A percentile compares a stretch with the other conserved stretches of the same genome.
Evolutionary conservation across 2,113 vertebrate species (phyloP).

Genomic region (Artemisiospiza belli): DNA sequence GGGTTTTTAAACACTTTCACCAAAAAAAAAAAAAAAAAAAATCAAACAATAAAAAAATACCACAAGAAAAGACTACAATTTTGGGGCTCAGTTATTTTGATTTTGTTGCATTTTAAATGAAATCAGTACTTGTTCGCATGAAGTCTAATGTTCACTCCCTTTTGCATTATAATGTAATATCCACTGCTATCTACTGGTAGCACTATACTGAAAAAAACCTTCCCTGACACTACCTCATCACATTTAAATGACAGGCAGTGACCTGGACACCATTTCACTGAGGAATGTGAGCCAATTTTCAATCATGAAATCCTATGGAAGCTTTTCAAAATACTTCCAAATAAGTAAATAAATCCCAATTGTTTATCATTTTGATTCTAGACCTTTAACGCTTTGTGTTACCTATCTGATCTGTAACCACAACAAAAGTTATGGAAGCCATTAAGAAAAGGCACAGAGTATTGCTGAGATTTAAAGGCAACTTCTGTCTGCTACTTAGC

Average conservation of each 20-base stretch:
- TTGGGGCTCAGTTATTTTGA: background rate
- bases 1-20: background rate
- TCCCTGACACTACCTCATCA: background rate
- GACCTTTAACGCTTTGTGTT: background rate
- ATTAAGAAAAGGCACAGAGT: background rate
- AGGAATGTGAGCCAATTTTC: background rate
- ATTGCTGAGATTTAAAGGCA: background rate
- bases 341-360: background rate
- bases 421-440: background rate
- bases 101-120: background rate
- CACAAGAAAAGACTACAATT: background rate
- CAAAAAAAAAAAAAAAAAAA: background rate
- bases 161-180: background rate
- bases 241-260: background rate
- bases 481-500: background rate
- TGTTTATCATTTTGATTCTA: background rate
- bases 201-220: background rate
- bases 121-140: background rate
- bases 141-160: background rate
- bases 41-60: background rate
- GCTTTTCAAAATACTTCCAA: background rate
- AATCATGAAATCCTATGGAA: background rate
- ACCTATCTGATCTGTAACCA: background rate
- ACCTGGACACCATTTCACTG: background rate
- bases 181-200: accelerated